Conservation (phyloP, 1,140 invertebrate species). For the Hypsibius dujardini region DNA sequence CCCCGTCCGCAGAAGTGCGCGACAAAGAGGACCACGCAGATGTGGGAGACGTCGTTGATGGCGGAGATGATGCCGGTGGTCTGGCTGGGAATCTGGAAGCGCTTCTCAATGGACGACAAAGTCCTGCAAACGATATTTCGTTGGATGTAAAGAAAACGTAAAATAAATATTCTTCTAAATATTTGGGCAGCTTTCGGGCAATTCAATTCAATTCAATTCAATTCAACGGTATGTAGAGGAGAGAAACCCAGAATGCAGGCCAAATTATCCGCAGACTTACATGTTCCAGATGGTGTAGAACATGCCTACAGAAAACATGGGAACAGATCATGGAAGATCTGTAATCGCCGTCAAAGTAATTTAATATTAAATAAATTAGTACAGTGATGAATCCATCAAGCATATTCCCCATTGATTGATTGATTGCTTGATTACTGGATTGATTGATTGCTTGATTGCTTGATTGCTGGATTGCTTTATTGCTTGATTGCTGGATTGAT, state of each 20-base stretch:
- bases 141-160: too few species aligned
- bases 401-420: too few species aligned
- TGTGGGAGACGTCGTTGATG: constrained; percentile 15
- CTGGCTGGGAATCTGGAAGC: constrained; percentile 15
- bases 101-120: constrained; percentile 11
- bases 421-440: too few species aligned
- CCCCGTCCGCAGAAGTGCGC: constrained; percentile 16
- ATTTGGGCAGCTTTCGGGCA: not conserved
- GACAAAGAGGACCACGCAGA: not conserved
- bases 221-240: not conserved
- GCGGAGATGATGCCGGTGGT: constrained; percentile 14
- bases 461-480: too few species aligned
- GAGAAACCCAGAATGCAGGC: not conserved
- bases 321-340: not conserved
- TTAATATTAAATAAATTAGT: not conserved
- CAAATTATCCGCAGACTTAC: not conserved
- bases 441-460: too few species aligned
- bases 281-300: constrained; percentile 15
- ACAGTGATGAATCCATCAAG: too few species aligned
- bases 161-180: not conserved
- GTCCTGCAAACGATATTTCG: not conserved
- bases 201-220: too few species aligned
- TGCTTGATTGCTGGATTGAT: too few species aligned
- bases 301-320: constrained; percentile 9
- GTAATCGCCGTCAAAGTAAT: not conserved